phyloP scores from a whole-genome alignment of 1,140 invertebrate species.

The Octopus bimaculoides region DNA sequence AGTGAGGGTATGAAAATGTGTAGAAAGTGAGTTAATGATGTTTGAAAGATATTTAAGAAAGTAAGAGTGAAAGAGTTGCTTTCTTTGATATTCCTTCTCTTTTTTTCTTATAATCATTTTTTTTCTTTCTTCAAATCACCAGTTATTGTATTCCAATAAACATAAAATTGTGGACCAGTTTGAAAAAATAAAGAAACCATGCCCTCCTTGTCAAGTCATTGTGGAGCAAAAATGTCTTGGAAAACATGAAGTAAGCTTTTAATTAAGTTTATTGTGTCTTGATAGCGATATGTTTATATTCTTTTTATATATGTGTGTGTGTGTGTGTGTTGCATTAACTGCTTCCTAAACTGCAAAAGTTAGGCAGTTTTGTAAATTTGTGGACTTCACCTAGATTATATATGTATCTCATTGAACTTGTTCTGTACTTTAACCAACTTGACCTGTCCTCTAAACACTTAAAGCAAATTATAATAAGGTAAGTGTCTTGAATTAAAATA shows the following conservation, averaged over 20 bases:
- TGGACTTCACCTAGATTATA: no score
- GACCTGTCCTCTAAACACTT: not conserved
- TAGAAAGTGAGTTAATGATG: no score
- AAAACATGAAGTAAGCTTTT: constrained; percentile 68
- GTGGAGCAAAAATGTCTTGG: constrained; percentile 77
- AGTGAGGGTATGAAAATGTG: no score
- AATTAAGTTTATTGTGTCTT: not conserved
- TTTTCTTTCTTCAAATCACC: constrained; percentile 29
- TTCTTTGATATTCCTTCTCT: not conserved
- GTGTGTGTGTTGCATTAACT: not conserved
- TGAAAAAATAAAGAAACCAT: constrained; percentile 65
- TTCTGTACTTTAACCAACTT: not conserved
- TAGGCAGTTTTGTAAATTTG: not conserved
- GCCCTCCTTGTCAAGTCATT: constrained; percentile 65
- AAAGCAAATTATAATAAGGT: no score
- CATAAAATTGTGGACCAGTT: constrained; percentile 55
- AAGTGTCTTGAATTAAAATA: no score
- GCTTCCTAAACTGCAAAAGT: not conserved
- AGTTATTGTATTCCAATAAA: constrained; percentile 76
- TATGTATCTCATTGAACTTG: not conserved
- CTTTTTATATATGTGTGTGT: not conserved
- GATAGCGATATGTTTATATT: not conserved
- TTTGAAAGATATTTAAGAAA: no score
- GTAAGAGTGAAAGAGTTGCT: not conserved
- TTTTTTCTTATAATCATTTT: not conserved